phyloP scores from a whole-genome alignment of 2,113 vertebrate species.

The Butastur rufipennis region DNA sequence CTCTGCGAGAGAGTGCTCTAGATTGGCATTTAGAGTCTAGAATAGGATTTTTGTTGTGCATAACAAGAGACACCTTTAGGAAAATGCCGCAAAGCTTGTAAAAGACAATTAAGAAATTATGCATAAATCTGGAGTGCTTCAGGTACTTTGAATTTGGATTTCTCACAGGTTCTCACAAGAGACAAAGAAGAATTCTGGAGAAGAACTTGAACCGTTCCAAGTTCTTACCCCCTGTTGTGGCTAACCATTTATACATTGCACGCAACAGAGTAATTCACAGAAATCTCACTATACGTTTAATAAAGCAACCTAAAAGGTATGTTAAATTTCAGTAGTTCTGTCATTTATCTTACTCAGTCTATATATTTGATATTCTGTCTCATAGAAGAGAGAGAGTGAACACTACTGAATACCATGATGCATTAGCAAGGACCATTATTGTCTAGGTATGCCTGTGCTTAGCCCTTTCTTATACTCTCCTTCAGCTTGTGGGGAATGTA shows the following conservation, averaged over 20 bases:
- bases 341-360: neutral
- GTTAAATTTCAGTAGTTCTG: neutral
- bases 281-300: neutral
- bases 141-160: neutral
- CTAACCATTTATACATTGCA: neutral
- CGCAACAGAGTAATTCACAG: neutral
- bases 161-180: neutral
- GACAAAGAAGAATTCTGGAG: neutral
- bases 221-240: neutral
- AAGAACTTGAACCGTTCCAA: neutral
- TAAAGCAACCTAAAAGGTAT: neutral
- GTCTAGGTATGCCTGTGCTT: neutral
- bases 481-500: neutral
- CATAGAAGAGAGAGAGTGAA: neutral
- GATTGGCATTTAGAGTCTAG: neutral
- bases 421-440: neutral
- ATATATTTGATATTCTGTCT: neutral
- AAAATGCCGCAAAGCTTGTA: neutral
- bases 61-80: neutral
- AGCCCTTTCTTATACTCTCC: neutral
- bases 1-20: neutral
- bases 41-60: neutral
- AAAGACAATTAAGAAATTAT: neutral
- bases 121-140: neutral
- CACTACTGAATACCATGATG: neutral